Percentiles rank a stretch among this genome's conserved stretches.
Evolutionary conservation across 2,888 invertebrate species (phyloP).

Genomic region (Priocnemis perturbator): DNA sequence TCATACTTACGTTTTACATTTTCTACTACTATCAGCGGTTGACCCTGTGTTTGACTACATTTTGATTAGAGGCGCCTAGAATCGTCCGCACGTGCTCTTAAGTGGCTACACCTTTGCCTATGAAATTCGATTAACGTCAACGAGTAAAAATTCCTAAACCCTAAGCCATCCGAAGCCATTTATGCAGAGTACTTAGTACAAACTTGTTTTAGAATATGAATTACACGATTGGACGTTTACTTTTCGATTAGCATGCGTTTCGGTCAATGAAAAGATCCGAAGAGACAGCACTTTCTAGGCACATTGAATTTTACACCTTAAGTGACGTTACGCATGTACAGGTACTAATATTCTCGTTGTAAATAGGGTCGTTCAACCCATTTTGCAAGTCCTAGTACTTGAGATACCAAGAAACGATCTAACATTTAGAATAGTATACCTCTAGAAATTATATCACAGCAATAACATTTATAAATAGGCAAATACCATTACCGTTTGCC

Average conservation of each 20-base stretch:
- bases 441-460: conserved; percentile 56
- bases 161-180: background rate
- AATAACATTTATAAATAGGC: conserved; percentile 44
- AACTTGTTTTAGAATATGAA: background rate
- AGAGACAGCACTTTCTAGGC: conserved; percentile 31
- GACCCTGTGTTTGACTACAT: conserved; percentile 43
- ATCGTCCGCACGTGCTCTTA: conserved; percentile 15
- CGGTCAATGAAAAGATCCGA: conserved; percentile 30
- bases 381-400: background rate
- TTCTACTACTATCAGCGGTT: conserved; percentile 29
- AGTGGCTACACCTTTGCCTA: background rate
- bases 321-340: conserved; percentile 32
- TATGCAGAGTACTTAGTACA: background rate
- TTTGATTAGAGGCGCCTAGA: conserved; percentile 51
- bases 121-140: conserved; percentile 1
- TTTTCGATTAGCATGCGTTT: conserved; percentile 10
- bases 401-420: conserved; percentile 11
- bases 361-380: too few relatives aligned
- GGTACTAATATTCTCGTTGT: conserved; percentile 32
- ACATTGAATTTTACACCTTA: conserved; percentile 19
- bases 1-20: conserved; percentile 53
- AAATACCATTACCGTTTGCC: too few relatives aligned
- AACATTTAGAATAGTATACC: conserved; percentile 19
- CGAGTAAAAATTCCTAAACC: background rate
- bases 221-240: background rate